Conservation (phyloP, 2,797 vertebrate genomes). For the Danio aesculapii region DNA sequence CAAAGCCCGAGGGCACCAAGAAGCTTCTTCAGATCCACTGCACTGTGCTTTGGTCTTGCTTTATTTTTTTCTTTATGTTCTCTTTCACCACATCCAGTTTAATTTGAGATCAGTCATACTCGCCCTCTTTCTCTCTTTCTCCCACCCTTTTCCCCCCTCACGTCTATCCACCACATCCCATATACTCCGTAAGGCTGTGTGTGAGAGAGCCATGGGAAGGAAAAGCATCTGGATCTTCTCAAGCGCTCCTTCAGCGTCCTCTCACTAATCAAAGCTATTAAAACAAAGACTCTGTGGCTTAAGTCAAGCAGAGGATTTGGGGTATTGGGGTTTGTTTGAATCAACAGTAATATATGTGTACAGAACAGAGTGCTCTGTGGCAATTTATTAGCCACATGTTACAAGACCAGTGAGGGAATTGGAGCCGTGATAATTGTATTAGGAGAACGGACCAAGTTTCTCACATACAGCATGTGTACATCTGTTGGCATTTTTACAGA, state of each 20-base stretch:
- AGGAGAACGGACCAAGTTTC: conserved; percentile 33
- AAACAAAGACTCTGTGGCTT: conserved; percentile 55
- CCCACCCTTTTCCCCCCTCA: conserved; percentile 20
- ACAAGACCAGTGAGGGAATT: conserved; percentile 45
- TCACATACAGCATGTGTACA: conserved; percentile 39
- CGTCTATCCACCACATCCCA: conserved; percentile 43
- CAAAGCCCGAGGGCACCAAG: conserved; percentile 19
- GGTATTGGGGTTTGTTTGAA: conserved; percentile 42
- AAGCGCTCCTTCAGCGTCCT: conserved; percentile 49
- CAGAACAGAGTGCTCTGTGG: conserved; percentile 47
- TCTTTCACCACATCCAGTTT: conserved; percentile 11
- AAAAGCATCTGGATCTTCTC: conserved; percentile 66
- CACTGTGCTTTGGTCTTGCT: conserved; percentile 8
- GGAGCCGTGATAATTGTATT: conserved; percentile 38
- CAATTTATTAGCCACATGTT: conserved; percentile 48
- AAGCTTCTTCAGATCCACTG: conserved; percentile 33
- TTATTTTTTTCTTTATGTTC: conserved; percentile 13
- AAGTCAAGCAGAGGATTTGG: conserved; percentile 36
- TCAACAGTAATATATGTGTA: conserved; percentile 45
- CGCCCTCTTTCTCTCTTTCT: background rate
- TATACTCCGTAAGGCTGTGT: conserved; percentile 46
- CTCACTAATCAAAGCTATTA: conserved; percentile 63
- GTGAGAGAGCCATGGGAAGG: conserved; percentile 40
- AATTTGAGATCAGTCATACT: conserved; percentile 24
- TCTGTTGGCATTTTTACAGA: conserved; percentile 33